These are phyloP conservation scores for Spodoptera littoralis DNA, from an alignment of 2,888 invertebrate species.

Conservation along the genomic window DNA sequence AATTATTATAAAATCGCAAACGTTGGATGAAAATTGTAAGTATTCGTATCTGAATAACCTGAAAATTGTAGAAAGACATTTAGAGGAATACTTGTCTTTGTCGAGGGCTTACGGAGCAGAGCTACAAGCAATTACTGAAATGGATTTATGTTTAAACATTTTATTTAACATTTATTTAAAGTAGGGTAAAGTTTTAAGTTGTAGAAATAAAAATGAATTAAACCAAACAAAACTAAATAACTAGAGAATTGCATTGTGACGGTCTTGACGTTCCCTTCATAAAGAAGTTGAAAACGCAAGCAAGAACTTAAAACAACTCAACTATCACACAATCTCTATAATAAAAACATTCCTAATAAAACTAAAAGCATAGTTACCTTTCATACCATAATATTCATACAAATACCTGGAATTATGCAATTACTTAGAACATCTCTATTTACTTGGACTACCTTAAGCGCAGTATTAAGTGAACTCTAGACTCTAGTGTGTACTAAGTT, in stretches of 20 bases:
- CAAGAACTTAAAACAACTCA: too few species aligned
- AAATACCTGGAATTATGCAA: too few species aligned
- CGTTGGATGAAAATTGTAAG: conserved; percentile 1
- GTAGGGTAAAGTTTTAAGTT: neutral
- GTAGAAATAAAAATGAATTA: too few species aligned
- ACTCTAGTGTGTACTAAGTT: neutral
- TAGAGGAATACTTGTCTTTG: neutral
- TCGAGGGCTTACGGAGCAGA: neutral
- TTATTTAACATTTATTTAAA: neutral
- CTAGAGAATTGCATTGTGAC: too few species aligned
- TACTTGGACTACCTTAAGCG: neutral
- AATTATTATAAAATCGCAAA: conserved; percentile 14
- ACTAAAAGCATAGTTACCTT: too few species aligned
- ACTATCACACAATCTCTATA: too few species aligned
- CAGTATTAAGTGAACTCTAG: neutral
- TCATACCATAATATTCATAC: too few species aligned
- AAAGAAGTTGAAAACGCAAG: too few species aligned
- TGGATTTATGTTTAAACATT: neutral
- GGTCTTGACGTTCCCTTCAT: too few species aligned
- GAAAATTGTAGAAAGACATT: neutral
- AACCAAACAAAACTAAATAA: too few species aligned
- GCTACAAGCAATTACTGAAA: neutral
- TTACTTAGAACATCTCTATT: too few species aligned
- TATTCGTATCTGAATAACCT: neutral
- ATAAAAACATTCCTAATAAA: too few species aligned